phyloP scores from a whole-genome alignment of 2,113 vertebrate species.

The Zosterops pallidus region DNA sequence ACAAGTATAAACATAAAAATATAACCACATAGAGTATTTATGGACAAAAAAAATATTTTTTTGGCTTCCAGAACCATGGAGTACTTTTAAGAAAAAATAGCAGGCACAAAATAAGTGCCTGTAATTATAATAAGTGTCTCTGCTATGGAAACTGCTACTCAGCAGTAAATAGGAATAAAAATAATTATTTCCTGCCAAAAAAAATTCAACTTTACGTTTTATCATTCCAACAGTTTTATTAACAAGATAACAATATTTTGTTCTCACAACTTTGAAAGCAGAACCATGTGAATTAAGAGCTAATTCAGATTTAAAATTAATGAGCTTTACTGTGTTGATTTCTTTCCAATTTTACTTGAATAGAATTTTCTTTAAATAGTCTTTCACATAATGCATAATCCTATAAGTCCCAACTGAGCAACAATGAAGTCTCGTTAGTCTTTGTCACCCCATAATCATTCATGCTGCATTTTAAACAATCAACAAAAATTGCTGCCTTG shows the following conservation, averaged over 20 bases:
- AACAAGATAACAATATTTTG: constrained; percentile 41
- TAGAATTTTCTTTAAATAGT: constrained; percentile 54
- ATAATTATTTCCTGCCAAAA: constrained; percentile 31
- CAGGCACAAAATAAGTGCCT: not conserved
- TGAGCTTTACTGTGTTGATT: constrained; percentile 1
- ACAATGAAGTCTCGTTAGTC: constrained; percentile 62
- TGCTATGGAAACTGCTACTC: not conserved
- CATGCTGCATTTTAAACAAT: constrained; percentile 59
- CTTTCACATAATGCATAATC: constrained; percentile 53
- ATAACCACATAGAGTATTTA: not conserved
- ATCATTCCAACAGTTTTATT: constrained; percentile 55
- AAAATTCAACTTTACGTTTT: constrained; percentile 18
- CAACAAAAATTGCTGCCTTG: constrained; percentile 58
- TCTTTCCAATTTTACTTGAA: constrained; percentile 43
- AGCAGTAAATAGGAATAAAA: constrained; percentile 19
- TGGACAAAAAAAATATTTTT: not conserved
- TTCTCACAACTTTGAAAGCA: constrained; percentile 43
- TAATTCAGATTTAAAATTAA: constrained; percentile 68
- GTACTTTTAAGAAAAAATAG: not conserved
- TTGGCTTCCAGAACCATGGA: not conserved
- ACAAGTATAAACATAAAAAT: not conserved
- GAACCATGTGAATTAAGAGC: constrained; percentile 52
- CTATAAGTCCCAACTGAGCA: constrained; percentile 56
- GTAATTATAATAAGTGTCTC: not conserved
- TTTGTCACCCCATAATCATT: constrained; percentile 67